phyloP scores from a whole-genome alignment of 2,888 invertebrate species.

The Caenorhabditis sinica region DNA sequence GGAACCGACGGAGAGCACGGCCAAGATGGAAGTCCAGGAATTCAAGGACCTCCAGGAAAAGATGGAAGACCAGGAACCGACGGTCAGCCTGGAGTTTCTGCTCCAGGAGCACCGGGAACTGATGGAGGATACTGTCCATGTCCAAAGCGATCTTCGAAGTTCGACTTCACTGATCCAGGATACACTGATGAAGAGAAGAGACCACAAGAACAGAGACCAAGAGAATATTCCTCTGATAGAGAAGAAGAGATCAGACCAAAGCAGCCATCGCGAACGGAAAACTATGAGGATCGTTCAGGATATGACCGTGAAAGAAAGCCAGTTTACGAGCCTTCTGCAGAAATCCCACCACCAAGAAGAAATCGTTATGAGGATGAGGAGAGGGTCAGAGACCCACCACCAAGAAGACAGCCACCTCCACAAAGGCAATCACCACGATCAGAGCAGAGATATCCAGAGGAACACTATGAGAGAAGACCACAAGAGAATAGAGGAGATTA shows the following conservation, averaged over 20 bases:
- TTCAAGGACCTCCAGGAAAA: slow-evolving; percentile 64
- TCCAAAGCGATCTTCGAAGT: slow-evolving; percentile 60
- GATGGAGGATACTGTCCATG: slow-evolving; percentile 70
- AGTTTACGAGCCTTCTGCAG: slow-evolving; percentile 45
- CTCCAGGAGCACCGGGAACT: slow-evolving; percentile 62
- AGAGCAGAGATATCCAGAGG: slow-evolving; percentile 43
- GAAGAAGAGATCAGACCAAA: slow-evolving; percentile 19
- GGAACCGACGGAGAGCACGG: slow-evolving; percentile 69
- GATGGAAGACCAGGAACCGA: slow-evolving; percentile 63
- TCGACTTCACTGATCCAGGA: slow-evolving; percentile 44
- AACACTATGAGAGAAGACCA: slow-evolving; percentile 43
- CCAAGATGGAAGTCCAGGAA: slow-evolving; percentile 67
- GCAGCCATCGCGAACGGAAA: not conserved
- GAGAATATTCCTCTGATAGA: slow-evolving; percentile 26
- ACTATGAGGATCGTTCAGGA: slow-evolving; percentile 34
- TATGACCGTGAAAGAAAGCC: slow-evolving; percentile 40
- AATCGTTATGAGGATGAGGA: slow-evolving; percentile 45
- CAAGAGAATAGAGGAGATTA: slow-evolving; percentile 35
- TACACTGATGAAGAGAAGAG: slow-evolving; percentile 40
- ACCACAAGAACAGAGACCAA: slow-evolving; percentile 19
- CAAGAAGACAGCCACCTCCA: slow-evolving; percentile 43
- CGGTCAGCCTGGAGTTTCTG: slow-evolving; percentile 56
- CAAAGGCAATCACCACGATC: slow-evolving; percentile 34
- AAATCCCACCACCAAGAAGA: slow-evolving; percentile 30
- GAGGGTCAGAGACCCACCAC: slow-evolving; percentile 25